Conservation (phyloP, 2,888 invertebrate species). For the Chesias legatella region DNA sequence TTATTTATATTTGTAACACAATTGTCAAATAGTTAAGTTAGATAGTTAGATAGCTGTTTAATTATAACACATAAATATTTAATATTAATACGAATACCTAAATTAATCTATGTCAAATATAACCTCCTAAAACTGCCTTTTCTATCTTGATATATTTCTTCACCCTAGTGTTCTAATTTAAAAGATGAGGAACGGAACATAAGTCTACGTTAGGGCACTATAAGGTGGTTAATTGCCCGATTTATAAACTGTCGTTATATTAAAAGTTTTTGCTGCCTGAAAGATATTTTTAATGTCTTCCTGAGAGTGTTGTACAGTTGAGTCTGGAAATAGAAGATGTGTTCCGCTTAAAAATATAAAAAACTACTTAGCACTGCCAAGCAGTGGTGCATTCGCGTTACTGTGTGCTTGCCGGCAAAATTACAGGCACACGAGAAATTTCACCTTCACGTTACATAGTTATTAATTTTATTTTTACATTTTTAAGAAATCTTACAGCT, state of each 20-base stretch:
- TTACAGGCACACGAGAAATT: too few relatives aligned
- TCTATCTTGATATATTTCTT: constrained; percentile 22
- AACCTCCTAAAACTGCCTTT: not conserved
- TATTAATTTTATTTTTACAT: too few relatives aligned
- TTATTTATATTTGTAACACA: too few relatives aligned
- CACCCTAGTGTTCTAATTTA: constrained; percentile 43
- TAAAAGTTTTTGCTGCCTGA: constrained; percentile 35
- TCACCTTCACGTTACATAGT: too few relatives aligned
- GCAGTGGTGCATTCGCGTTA: too few relatives aligned
- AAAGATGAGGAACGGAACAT: constrained; percentile 53
- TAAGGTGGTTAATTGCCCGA: constrained; percentile 56
- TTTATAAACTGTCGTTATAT: constrained; percentile 51
- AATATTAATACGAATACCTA: not conserved
- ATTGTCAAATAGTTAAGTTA: too few relatives aligned
- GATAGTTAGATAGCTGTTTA: too few relatives aligned
- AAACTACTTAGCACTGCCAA: too few relatives aligned
- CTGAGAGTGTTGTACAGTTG: not conserved
- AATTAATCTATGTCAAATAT: not conserved
- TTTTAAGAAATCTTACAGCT: too few relatives aligned
- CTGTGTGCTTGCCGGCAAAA: too few relatives aligned
- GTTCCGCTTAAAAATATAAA: too few relatives aligned
- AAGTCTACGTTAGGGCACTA: constrained; percentile 51
- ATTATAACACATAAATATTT: too few relatives aligned
- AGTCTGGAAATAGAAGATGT: not conserved
- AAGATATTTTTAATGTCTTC: constrained; percentile 27